A percentile compares a stretch with the other conserved stretches of the same genome.
phyloP scores from a whole-genome alignment of 2,113 vertebrate species.

The Cyprinodon variegatus region DNA sequence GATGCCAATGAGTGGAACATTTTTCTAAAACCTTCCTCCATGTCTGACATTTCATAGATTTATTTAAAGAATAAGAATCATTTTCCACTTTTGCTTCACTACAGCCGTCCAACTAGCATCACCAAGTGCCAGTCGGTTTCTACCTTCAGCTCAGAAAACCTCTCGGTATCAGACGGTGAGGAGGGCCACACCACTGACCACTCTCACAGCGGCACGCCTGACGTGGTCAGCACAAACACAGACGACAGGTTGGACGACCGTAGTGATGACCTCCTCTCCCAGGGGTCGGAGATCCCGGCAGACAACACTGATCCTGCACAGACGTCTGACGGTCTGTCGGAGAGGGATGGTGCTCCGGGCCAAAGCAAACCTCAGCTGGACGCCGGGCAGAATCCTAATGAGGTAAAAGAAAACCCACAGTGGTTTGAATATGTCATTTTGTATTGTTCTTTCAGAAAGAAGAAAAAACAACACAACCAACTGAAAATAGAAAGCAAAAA shows the following conservation, averaged over 20 bases:
- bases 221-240: constrained; percentile 91
- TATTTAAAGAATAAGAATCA: constrained; percentile 9
- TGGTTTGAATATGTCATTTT: constrained; percentile 24
- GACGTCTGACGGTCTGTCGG: constrained; percentile 82
- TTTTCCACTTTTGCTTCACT: constrained; percentile 3
- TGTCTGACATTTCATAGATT: constrained; percentile 28
- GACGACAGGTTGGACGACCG: constrained; percentile 88
- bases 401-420: constrained; percentile 70
- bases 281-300: constrained; percentile 88
- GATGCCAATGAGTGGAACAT: too few relatives aligned
- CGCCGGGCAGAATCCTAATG: constrained; percentile 79
- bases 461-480: background rate
- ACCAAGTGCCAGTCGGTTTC: constrained; percentile 91
- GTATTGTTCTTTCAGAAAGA: background rate
- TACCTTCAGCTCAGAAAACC: constrained; percentile 93
- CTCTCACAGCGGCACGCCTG: constrained; percentile 90
- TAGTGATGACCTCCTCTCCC: constrained; percentile 89
- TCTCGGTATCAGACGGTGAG: constrained; percentile 89
- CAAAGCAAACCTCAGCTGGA: constrained; percentile 80
- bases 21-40: constrained; percentile 33
- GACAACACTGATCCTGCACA: constrained; percentile 84
- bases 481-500: background rate
- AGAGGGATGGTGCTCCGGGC: constrained; percentile 79
- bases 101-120: constrained; percentile 84
- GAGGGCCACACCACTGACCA: constrained; percentile 92